A percentile compares a stretch with the other conserved stretches of the same genome.
Evolutionary conservation across 2,888 invertebrate species (phyloP).

Genomic region (Erebia epiphron): DNA sequence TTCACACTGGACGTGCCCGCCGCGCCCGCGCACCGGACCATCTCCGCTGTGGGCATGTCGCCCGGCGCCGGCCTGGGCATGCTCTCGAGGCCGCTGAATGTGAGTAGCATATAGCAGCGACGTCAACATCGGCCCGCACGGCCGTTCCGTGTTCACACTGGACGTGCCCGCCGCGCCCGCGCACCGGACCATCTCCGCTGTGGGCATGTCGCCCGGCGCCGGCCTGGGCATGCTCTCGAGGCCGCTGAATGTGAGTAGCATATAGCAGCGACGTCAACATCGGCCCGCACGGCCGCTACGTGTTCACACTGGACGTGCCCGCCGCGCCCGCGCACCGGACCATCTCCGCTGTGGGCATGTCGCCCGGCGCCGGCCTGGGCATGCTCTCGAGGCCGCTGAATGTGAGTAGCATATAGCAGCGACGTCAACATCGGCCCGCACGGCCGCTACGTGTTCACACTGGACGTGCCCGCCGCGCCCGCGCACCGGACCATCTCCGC

Average conservation of each 20-base stretch:
- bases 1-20: too few species aligned
- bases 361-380: constrained; percentile 92
- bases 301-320: too few species aligned
- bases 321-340: constrained; percentile 93
- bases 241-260: constrained; percentile 14
- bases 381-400: constrained; percentile 83
- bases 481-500: too few species aligned
- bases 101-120: constrained; percentile 85
- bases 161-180: constrained; percentile 87
- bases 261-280: constrained; percentile 94
- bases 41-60: constrained; percentile 96
- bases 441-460: constrained; percentile 92
- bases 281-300: constrained; percentile 87
- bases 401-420: constrained; percentile 79
- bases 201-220: constrained; percentile 92
- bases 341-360: constrained; percentile 95
- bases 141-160: too few species aligned
- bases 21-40: constrained; percentile 94
- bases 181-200: constrained; percentile 96
- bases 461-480: too few species aligned
- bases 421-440: constrained; percentile 97
- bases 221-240: constrained; percentile 93
- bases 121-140: constrained; percentile 94
- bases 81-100: constrained; percentile 70
- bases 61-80: constrained; percentile 94